These are phyloP conservation scores for Tupiocoris notatus DNA, from an alignment of 2,888 invertebrate species.

Conservation along the genomic window DNA sequence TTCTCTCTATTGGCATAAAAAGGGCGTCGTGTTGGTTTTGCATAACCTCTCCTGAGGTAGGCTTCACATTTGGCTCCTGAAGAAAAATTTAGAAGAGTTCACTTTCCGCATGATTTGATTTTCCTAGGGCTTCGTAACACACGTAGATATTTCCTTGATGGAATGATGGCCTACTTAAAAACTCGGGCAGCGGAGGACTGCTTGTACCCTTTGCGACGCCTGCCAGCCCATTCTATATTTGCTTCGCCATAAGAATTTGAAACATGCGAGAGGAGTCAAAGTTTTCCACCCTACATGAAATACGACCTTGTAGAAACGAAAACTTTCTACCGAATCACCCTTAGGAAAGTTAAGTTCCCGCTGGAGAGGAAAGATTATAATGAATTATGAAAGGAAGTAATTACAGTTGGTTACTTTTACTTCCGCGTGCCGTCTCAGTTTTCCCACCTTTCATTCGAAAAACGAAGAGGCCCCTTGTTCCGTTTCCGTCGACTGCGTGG, in stretches of 20 bases:
- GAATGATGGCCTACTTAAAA: no score
- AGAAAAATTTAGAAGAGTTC: no score
- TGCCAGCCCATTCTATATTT: neutral
- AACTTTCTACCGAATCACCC: neutral
- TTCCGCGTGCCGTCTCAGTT: neutral
- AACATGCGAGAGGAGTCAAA: neutral
- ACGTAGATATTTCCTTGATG: no score
- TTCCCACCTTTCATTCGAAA: neutral
- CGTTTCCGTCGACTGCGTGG: no score
- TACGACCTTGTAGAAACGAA: neutral
- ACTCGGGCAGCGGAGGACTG: no score
- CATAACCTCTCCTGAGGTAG: no score
- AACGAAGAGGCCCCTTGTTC: no score
- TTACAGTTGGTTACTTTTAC: slow-evolving; percentile 1
- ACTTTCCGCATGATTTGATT: no score
- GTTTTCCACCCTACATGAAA: neutral
- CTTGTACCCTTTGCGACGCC: neutral
- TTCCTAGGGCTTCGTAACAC: no score
- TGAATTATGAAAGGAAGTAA: slow-evolving; percentile 34
- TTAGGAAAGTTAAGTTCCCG: slow-evolving; percentile 3
- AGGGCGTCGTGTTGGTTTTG: no score
- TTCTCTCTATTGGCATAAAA: no score
- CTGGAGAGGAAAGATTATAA: slow-evolving; percentile 16
- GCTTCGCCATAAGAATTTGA: neutral
- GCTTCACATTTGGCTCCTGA: no score